phyloP scores from a whole-genome alignment of 2,888 invertebrate genomes.

The Nudaria mundana region DNA sequence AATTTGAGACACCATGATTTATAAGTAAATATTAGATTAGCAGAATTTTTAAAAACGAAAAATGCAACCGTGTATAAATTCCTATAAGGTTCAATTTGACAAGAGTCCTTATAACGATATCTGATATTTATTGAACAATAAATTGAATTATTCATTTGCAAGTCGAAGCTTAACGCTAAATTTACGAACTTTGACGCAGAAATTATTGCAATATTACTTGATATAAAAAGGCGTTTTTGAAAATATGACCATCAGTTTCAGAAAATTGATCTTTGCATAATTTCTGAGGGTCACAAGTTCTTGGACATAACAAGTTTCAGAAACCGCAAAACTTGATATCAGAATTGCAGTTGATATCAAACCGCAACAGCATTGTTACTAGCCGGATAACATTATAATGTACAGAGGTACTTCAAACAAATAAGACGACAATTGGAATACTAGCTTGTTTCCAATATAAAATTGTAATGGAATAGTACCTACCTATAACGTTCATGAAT shows the following conservation, averaged over 20 bases:
- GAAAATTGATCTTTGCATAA: constrained; percentile 23
- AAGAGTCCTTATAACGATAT: neutral
- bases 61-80: neutral
- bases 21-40: constrained; percentile 10
- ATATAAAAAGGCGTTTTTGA: constrained; percentile 11
- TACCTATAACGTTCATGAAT: no score
- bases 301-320: constrained; percentile 16
- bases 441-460: constrained; percentile 1
- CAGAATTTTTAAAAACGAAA: neutral
- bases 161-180: constrained; percentile 11
- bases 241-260: constrained; percentile 28
- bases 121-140: constrained; percentile 18
- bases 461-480: neutral
- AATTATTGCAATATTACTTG: constrained; percentile 22
- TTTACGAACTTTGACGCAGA: constrained; percentile 21
- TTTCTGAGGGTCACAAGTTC: constrained; percentile 25
- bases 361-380: constrained; percentile 25
- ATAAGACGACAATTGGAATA: constrained; percentile 11
- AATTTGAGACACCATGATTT: constrained; percentile 12
- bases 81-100: constrained; percentile 14
- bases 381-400: constrained; percentile 10
- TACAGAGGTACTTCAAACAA: constrained; percentile 17
- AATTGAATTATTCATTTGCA: constrained; percentile 33
- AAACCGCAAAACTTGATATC: constrained; percentile 30
- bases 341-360: constrained; percentile 25